Conservation (phyloP, 2,797 vertebrate species). For the Onychomys arenicola region DNA sequence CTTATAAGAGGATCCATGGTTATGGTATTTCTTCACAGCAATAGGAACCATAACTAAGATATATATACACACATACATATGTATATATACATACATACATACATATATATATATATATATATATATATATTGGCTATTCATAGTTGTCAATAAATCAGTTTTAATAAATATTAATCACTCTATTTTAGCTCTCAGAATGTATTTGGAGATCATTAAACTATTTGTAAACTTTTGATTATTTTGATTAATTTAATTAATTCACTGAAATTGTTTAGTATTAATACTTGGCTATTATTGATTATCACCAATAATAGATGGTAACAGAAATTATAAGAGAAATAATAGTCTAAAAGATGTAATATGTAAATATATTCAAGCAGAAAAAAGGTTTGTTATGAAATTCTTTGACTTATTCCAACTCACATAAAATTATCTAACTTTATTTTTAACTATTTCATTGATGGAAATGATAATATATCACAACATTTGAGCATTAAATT, state of each 20-base stretch:
- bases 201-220: constrained; percentile 76
- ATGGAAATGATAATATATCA: neutral
- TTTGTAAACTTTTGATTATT: constrained; percentile 71
- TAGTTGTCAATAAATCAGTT: constrained; percentile 38
- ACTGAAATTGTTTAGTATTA: neutral
- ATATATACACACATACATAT: no score
- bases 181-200: constrained; percentile 42
- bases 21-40: no score
- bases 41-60: no score
- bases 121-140: constrained; percentile 69
- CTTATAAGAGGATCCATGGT: neutral
- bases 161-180: constrained; percentile 9
- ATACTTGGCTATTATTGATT: constrained; percentile 28
- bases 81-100: no score
- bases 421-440: neutral
- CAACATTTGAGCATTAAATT: neutral
- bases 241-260: no score
- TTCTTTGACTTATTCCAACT: neutral
- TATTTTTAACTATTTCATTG: neutral
- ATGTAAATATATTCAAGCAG: neutral
- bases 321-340: neutral
- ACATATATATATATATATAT: no score
- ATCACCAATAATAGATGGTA: neutral
- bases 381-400: neutral
- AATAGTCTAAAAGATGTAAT: neutral